phyloP scores from a whole-genome alignment of 2,888 invertebrate genomes.

The Xestobium rufovillosum region DNA sequence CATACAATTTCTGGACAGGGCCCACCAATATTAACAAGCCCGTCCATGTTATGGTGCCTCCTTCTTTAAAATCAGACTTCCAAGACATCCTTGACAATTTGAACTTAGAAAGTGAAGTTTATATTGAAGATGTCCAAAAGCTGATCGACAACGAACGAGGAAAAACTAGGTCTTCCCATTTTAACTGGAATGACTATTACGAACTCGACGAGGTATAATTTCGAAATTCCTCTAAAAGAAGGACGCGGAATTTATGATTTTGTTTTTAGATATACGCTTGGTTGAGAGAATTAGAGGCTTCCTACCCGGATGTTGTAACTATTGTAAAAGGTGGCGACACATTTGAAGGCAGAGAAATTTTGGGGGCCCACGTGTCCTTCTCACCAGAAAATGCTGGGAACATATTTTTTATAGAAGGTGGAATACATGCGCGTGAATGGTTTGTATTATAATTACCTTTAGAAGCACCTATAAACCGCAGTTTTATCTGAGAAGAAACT shows the following conservation, averaged over 20 bases:
- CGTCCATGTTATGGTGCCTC: constrained; percentile 54
- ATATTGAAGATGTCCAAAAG: constrained; percentile 55
- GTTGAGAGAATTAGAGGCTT: constrained; percentile 45
- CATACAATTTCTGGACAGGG: constrained; percentile 42
- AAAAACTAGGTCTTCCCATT: constrained; percentile 46
- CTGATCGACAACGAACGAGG: constrained; percentile 42
- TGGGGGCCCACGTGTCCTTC: constrained; percentile 47
- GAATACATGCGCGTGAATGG: constrained; percentile 44
- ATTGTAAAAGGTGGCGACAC: constrained; percentile 50
- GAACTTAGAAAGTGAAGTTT: constrained; percentile 40
- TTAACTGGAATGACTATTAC: constrained; percentile 42
- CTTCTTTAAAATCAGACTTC: constrained; percentile 45
- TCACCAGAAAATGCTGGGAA: constrained; percentile 46
- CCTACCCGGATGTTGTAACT: constrained; percentile 46
- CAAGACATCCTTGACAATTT: constrained; percentile 38
- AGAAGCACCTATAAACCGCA: too few species aligned
- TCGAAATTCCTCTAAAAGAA: not conserved
- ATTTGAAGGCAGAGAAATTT: constrained; percentile 52
- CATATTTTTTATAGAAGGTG: constrained; percentile 56
- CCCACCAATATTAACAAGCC: constrained; percentile 38
- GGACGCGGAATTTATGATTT: too few species aligned
- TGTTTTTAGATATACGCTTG: constrained; percentile 48
- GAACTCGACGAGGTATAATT: not conserved
- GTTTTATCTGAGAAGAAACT: too few species aligned
- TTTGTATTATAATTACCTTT: too few species aligned